Conservation (phyloP, 2,888 invertebrate genomes). For the Acanthosepion pharaonis region DNA sequence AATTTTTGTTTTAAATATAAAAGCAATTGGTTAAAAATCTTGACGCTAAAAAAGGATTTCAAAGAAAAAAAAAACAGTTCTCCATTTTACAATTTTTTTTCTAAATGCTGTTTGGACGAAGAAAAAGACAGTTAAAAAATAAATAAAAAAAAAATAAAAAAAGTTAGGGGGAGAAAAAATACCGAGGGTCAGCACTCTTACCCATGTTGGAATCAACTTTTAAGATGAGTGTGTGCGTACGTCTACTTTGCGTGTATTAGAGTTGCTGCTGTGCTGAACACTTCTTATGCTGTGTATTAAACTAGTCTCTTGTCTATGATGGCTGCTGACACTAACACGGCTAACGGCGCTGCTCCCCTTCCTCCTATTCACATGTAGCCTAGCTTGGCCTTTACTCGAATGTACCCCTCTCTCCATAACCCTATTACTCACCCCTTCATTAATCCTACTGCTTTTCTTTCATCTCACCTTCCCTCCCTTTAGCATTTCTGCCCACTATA, state of each 20-base stretch:
- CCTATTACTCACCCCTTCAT: neutral
- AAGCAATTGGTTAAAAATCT: too few species aligned
- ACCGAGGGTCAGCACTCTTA: conserved; percentile 1
- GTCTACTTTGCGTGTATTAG: neutral
- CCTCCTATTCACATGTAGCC: too few species aligned
- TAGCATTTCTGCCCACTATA: neutral
- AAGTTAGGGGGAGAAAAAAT: neutral
- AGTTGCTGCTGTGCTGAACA: neutral
- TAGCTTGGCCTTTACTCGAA: neutral
- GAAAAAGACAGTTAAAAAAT: too few species aligned
- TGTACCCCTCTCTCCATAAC: neutral
- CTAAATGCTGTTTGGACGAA: neutral
- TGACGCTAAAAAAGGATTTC: neutral
- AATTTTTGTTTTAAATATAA: too few species aligned
- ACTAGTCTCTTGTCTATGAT: conserved; percentile 22
- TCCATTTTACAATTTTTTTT: conserved; percentile 11
- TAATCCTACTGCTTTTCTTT: neutral
- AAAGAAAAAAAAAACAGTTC: neutral
- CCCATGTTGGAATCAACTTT: conserved; percentile 44
- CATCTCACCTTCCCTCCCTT: neutral
- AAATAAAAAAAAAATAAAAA: too few species aligned
- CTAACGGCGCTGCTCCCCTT: too few species aligned
- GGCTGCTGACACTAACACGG: too few species aligned
- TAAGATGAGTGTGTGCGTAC: conserved; percentile 36
- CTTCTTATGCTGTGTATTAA: conserved; percentile 24